phyloP scores from a whole-genome alignment of 1,140 invertebrate genomes.

The Neelides sp. region DNA sequence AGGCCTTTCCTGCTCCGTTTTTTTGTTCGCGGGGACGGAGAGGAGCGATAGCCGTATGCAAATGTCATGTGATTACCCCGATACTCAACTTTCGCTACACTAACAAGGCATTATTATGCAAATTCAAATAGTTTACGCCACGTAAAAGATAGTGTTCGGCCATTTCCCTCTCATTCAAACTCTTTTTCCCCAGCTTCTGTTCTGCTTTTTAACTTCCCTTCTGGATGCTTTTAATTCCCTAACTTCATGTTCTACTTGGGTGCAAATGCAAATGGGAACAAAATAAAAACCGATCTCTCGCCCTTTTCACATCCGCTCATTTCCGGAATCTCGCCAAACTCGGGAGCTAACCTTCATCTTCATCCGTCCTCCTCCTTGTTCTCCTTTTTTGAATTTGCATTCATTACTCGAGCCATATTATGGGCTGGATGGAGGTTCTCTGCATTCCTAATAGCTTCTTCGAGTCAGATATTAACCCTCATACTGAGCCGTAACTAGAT shows the following conservation, averaged over 20 bases:
- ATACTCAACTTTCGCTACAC: constrained; percentile 24
- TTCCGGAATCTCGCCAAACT: constrained; percentile 17
- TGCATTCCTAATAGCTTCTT: no score
- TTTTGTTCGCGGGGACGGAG: not conserved
- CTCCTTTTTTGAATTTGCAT: constrained; percentile 21
- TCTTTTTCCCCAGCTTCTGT: constrained; percentile 17
- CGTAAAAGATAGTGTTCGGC: constrained; percentile 30
- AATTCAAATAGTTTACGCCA: constrained; percentile 33
- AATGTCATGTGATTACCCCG: constrained; percentile 31
- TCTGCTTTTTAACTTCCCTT: constrained; percentile 31
- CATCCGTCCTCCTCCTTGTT: constrained; percentile 5
- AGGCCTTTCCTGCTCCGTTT: no score
- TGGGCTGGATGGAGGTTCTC: no score
- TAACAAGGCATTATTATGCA: constrained; percentile 32
- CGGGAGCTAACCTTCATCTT: not conserved
- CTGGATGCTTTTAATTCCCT: constrained; percentile 32
- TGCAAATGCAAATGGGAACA: constrained; percentile 30
- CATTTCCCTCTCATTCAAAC: constrained; percentile 22
- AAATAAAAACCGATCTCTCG: constrained; percentile 25
- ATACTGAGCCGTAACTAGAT: no score
- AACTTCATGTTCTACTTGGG: constrained; percentile 32
- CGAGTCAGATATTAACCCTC: no score
- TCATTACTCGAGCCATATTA: no score
- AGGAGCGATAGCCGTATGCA: constrained; percentile 26
- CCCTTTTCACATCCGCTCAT: constrained; percentile 15